phyloP scores from a whole-genome alignment of 2,797 vertebrate genomes.

The Poecilia wingei region DNA sequence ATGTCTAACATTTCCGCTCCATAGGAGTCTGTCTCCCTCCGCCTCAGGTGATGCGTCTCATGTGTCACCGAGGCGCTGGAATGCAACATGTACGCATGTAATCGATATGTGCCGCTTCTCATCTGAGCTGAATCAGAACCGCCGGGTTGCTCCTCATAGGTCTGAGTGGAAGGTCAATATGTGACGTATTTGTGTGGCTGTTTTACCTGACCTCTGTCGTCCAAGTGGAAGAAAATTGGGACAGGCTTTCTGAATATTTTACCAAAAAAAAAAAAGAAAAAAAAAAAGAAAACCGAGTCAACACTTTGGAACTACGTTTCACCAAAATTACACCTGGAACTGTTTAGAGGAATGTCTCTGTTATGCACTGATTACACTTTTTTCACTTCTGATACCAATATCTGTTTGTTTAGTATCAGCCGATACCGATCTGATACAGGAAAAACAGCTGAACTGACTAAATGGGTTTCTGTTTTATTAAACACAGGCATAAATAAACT shows the following conservation, averaged over 20 bases:
- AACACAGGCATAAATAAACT: too few relatives aligned
- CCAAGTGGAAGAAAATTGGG: background rate
- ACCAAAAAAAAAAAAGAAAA: too few relatives aligned
- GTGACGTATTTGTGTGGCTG: background rate
- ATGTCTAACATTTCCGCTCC: slow-evolving; percentile 34
- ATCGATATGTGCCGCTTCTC: background rate
- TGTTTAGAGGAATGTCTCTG: background rate
- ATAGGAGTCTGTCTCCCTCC: slow-evolving; percentile 8
- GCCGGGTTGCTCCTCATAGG: background rate
- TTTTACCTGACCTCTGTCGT: background rate
- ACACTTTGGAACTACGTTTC: background rate
- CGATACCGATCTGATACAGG: too few relatives aligned
- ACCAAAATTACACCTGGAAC: background rate
- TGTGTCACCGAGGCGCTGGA: background rate
- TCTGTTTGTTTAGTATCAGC: too few relatives aligned
- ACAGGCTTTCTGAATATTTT: background rate
- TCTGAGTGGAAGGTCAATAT: background rate
- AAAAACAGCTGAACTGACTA: too few relatives aligned
- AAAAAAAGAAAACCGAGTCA: background rate
- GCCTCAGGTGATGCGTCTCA: slow-evolving; percentile 29
- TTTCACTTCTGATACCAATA: too few relatives aligned
- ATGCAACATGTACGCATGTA: slow-evolving; percentile 1
- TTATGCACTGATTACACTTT: too few relatives aligned
- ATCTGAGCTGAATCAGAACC: background rate
- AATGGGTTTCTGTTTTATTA: too few relatives aligned